Conservation (phyloP, 2,888 invertebrate species). For the Hirtodrosophila duncani region DNA sequence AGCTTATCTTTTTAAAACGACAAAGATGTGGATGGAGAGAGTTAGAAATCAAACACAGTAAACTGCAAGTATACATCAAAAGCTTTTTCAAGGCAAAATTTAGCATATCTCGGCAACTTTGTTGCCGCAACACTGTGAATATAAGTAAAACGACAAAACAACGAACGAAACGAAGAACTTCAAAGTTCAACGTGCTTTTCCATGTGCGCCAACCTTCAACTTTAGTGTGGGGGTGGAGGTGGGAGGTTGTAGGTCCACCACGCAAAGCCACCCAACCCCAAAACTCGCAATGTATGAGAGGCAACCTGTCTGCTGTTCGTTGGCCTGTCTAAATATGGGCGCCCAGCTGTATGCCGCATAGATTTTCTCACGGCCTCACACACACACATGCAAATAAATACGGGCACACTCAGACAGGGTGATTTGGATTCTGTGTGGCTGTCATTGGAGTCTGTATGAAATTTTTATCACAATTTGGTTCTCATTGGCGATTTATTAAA, state of each 20-base stretch:
- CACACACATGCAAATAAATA: conserved; percentile 13
- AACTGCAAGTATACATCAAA: conserved; percentile 37
- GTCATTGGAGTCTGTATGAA: too few species aligned
- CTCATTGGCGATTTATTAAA: too few species aligned
- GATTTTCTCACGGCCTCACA: conserved; percentile 61
- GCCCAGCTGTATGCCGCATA: conserved; percentile 70
- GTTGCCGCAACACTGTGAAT: conserved; percentile 24
- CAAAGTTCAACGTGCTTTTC: conserved; percentile 57
- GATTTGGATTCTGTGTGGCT: too few species aligned
- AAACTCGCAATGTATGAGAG: conserved; percentile 7
- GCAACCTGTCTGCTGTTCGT: conserved; percentile 36
- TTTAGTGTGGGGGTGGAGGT: conserved; percentile 30
- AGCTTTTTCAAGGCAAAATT: conserved; percentile 37
- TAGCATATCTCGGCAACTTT: conserved; percentile 31
- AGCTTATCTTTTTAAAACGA: conserved; percentile 12
- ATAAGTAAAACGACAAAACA: too few species aligned
- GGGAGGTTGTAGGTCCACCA: conserved; percentile 5
- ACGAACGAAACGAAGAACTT: conserved; percentile 33
- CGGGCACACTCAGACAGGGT: neutral
- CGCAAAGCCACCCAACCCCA: conserved; percentile 9
- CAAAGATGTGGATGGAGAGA: conserved; percentile 18
- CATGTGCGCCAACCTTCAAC: conserved; percentile 26
- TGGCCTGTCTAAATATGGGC: conserved; percentile 49
- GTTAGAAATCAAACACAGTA: conserved; percentile 21
- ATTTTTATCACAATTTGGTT: too few species aligned